Evolutionary conservation across 2,888 invertebrate species (phyloP).

Genomic region (Eupithecia centaureata): DNA sequence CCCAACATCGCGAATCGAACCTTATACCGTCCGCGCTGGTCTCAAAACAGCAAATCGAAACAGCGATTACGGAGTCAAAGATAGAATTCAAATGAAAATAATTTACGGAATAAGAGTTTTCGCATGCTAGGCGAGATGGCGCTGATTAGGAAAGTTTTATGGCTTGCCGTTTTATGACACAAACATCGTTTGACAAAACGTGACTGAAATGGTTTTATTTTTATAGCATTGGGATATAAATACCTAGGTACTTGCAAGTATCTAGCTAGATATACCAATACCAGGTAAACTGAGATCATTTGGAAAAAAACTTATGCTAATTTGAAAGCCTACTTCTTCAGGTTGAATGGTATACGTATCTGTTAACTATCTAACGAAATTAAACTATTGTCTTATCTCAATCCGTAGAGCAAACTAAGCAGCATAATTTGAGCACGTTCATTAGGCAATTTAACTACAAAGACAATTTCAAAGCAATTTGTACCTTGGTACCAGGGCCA

Average conservation of each 20-base stretch:
- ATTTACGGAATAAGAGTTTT: conserved; percentile 73
- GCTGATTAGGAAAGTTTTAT: conserved; percentile 80
- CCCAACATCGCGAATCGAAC: conserved; percentile 58
- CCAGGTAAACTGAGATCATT: background rate
- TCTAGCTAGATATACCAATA: background rate
- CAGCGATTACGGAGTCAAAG: conserved; percentile 74
- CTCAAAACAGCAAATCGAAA: conserved; percentile 53
- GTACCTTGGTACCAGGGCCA: conserved; percentile 51
- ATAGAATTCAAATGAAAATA: conserved; percentile 77
- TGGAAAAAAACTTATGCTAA: background rate
- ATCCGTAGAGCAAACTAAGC: conserved; percentile 20
- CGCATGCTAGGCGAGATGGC: conserved; percentile 66
- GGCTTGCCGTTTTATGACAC: conserved; percentile 65
- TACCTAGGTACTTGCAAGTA: background rate
- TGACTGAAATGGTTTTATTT: conserved; percentile 57
- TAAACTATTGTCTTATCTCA: conserved; percentile 1
- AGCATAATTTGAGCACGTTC: conserved; percentile 34
- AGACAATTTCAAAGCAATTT: conserved; percentile 42
- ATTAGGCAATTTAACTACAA: conserved; percentile 21
- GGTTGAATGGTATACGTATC: background rate
- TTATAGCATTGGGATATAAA: conserved; percentile 4
- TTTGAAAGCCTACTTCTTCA: background rate
- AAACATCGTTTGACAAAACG: conserved; percentile 66
- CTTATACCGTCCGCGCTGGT: conserved; percentile 57
- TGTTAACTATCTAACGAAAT: background rate